These are phyloP conservation scores for Scaptodrosophila latifasciaeformis DNA, from an alignment of 2,888 invertebrate species.

Conservation along the genomic window DNA sequence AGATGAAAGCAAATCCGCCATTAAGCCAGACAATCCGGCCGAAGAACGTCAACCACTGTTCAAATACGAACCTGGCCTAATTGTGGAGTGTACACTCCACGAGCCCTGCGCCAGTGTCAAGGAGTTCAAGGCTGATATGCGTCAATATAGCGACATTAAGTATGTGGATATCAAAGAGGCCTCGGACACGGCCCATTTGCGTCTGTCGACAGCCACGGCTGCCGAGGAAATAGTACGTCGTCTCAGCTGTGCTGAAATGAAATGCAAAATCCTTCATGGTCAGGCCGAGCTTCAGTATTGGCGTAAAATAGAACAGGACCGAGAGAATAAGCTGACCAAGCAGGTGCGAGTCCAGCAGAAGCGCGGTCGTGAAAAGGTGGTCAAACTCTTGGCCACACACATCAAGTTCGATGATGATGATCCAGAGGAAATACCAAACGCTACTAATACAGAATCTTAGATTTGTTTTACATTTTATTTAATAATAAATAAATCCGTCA, in stretches of 20 bases:
- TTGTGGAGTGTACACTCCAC: constrained; percentile 81
- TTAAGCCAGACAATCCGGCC: constrained; percentile 50
- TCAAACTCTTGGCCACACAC: constrained; percentile 66
- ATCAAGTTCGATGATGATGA: constrained; percentile 71
- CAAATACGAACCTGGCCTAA: constrained; percentile 79
- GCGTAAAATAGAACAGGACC: constrained; percentile 82
- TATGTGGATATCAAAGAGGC: constrained; percentile 89
- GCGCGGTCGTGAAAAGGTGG: constrained; percentile 70
- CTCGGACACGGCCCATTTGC: constrained; percentile 80
- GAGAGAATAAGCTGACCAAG: constrained; percentile 72
- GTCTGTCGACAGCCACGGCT: constrained; percentile 78
- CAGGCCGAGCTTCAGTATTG: constrained; percentile 87
- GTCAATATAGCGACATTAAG: constrained; percentile 80
- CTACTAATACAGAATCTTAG: too few relatives aligned
- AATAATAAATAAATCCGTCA: too few relatives aligned
- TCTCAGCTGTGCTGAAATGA: constrained; percentile 70
- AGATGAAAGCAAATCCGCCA: constrained; percentile 31
- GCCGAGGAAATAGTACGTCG: constrained; percentile 71
- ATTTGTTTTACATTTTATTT: too few relatives aligned
- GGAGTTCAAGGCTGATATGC: constrained; percentile 82
- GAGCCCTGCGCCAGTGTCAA: constrained; percentile 82
- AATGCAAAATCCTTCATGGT: constrained; percentile 76
- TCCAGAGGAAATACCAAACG: too few relatives aligned
- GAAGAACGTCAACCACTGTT: constrained; percentile 72
- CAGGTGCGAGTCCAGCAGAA: constrained; percentile 69